Evolutionary conservation across 2,113 vertebrate genomes (phyloP), one percentile per base, ranked within the genome.

Genomic region (Emydura subglobosa): DNA sequence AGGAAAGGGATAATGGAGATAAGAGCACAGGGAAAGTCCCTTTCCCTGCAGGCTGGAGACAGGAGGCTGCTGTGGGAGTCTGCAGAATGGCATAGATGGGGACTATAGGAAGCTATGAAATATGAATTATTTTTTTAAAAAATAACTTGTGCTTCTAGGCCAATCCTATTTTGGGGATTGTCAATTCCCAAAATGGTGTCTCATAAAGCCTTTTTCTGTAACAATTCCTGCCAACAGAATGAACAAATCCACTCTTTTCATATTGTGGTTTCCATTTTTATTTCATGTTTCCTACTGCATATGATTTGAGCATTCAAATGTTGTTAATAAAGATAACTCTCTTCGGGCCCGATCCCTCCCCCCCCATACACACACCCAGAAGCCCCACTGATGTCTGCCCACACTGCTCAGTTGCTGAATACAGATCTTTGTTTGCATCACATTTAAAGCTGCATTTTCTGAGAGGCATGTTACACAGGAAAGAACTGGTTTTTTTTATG

Each of bases 51-150:
- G 53, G 57, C 61, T 91, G 7, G 14, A 85, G n/a, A 22, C 8
- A 93, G 65, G 91, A 79, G 6, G 27, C 49, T 86, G 29, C 2
- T 82, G 2, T 7, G 21, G 42, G 54, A 16, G 27, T 88, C 78
- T 96, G 86, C n/a, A 29, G 55, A 84, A 16, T 11, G 88, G 89
- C 49, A 78, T 92, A 88, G 95, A 51, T 84, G 24, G 81, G 79
- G 97, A 87, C 68, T 88, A 44, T 74, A 83, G 94, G 49, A 72
- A 72, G 4, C 16, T 21, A 72, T 57, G 9, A 39, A 72, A 72
- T 39, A 22, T 21, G 5, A 22, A 72, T n/a, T 72, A 8, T 72
- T 39, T 27, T 21, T 72, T 21, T 4, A 68, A 65, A 34, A 34
- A 68, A 68, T 31, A n/a, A 19, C 31, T 65, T 31, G 17, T 68